These are phyloP conservation scores for Heliconius nattereri DNA, from an alignment of 1,140 invertebrate species.

Conservation along the genomic window DNA sequence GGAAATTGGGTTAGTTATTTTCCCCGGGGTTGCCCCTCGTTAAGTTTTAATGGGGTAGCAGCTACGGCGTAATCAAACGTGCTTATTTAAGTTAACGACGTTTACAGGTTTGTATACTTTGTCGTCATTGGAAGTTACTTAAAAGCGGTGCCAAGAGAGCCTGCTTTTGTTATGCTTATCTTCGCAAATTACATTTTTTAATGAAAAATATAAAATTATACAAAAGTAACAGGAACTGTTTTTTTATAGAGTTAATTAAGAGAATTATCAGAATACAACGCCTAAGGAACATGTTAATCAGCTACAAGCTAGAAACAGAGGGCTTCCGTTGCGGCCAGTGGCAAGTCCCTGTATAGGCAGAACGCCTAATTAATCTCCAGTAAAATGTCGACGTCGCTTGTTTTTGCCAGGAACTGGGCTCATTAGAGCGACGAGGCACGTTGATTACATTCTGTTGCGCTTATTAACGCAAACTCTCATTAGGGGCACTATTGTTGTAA, in stretches of 20 bases:
- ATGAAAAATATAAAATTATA: slow-evolving; percentile 40
- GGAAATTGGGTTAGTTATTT: slow-evolving; percentile 82
- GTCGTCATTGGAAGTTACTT: slow-evolving; percentile 73
- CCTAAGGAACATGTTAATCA: slow-evolving; percentile 58
- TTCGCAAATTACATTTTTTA: slow-evolving; percentile 36
- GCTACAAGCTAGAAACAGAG: slow-evolving; percentile 57
- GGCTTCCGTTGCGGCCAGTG: slow-evolving; percentile 56
- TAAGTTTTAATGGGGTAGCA: slow-evolving; percentile 81
- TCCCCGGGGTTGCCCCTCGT: slow-evolving; percentile 79
- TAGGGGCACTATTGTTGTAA: slow-evolving; percentile 80
- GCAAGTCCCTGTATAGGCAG: slow-evolving; percentile 64
- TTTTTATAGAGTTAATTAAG: slow-evolving; percentile 44
- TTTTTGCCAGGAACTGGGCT: slow-evolving; percentile 78
- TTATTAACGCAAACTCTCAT: slow-evolving; percentile 80
- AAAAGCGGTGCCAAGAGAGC: slow-evolving; percentile 45
- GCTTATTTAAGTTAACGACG: slow-evolving; percentile 80
- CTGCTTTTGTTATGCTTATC: slow-evolving; percentile 42
- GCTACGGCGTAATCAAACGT: slow-evolving; percentile 80
- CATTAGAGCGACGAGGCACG: slow-evolving; percentile 79
- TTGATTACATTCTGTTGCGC: slow-evolving; percentile 80
- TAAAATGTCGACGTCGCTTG: slow-evolving; percentile 74
- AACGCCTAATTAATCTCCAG: slow-evolving; percentile 78
- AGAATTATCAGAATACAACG: slow-evolving; percentile 40
- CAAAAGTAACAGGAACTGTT: slow-evolving; percentile 21
- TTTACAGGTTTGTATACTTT: slow-evolving; percentile 71